Conservation (phyloP, 2,113 vertebrate species). For the Corynorhinus townsendii region DNA sequence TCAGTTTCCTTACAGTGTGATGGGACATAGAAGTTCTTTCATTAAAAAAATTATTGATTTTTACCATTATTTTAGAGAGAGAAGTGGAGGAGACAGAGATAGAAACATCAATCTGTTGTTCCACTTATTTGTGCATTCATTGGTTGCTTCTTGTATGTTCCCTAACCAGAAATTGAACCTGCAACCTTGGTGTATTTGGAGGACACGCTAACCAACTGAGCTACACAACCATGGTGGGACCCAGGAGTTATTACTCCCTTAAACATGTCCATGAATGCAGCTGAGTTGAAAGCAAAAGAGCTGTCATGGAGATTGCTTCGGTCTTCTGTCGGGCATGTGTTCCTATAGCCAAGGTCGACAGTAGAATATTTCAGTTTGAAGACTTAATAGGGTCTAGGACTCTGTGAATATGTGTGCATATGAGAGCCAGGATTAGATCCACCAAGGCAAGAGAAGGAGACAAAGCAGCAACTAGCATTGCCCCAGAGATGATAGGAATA, state of each 20-base stretch:
- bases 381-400: background rate
- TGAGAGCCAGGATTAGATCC: background rate
- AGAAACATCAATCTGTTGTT: background rate
- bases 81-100: background rate
- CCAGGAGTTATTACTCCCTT: background rate
- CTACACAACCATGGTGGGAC: background rate
- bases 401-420: background rate
- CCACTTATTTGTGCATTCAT: background rate
- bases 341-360: background rate
- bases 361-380: background rate
- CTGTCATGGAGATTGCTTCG: background rate
- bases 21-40: background rate
- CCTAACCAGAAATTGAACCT: background rate
- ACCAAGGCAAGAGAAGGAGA: background rate
- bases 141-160: background rate
- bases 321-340: background rate
- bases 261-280: background rate
- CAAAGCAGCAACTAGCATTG: background rate
- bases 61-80: background rate
- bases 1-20: background rate
- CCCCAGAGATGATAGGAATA: background rate
- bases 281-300: background rate
- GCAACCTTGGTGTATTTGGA: background rate
- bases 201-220: background rate
- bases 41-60: background rate